Base-by-base conservation (phyloP, 2,113 vertebrate species). In the Anser brachyrhynchus region DNA sequence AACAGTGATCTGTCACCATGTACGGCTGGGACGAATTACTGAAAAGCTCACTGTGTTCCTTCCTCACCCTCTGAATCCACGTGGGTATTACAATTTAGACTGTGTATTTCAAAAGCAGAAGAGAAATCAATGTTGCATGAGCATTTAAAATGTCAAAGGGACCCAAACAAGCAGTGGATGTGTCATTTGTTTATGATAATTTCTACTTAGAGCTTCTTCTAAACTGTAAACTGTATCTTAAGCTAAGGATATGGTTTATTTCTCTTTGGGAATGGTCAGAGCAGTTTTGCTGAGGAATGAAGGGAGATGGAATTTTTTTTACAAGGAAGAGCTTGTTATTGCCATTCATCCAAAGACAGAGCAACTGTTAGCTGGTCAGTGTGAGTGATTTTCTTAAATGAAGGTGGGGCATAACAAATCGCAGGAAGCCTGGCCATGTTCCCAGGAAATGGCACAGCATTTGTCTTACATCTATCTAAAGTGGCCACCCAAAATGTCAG, bases 21-120 rank as follows among this genome's bases (percentile, higher is more conserved):
- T 31, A 51, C 3, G 29, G 61, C 10, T 25, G 78, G 61, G 13
- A 93, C n/a, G 28, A 93, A 65, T 87, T 92, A 65, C 70, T 91
- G 70, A 71, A 89, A 94, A 93, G 65, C 37, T 92, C 41, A 11
- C 4, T 46, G 28, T 59, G 37, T 59, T 77, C 17, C 46, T 70
- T 86, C 37, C 37, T 90, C 37, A n/a, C 13, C n/a, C 37, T 89
- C 46, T 71, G 72, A 81, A 65, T 65, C 43, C 3, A 20, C 12
- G 31, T 51, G 73, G 66, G n/a, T 57, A 29, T 65, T 55, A 13
- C 22, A 43, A 19, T 81, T 75, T 20, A 75, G 41, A 41, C n/a
- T 39, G 12, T 10, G 23, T 67, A 11, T 71, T 92, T 59, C 77
- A 94, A 97, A 92, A 84, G 86, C 62, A 93, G 90, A 92, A 92